Evolutionary conservation across 2,888 invertebrate genomes (phyloP).

Genomic region (Thymelicus acteon): DNA sequence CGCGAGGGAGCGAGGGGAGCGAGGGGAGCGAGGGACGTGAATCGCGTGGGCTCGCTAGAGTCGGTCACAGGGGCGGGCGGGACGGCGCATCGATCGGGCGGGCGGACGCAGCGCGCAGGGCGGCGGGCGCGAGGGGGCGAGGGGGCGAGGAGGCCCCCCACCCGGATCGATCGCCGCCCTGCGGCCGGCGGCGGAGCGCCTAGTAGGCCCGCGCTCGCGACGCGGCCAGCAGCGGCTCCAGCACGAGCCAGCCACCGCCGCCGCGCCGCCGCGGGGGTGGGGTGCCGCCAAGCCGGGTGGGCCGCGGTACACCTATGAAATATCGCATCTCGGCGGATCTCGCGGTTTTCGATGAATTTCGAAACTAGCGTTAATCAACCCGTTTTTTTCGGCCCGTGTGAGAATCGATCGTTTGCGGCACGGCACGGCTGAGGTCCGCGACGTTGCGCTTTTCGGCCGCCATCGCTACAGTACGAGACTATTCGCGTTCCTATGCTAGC

Average conservation of each 20-base stretch:
- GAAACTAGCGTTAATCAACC: constrained; percentile 26
- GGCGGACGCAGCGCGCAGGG: constrained; percentile 21
- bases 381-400: constrained; percentile 21
- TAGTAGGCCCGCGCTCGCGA: constrained; percentile 50
- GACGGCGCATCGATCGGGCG: constrained; percentile 28
- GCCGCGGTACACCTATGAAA: constrained; percentile 40
- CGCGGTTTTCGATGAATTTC: constrained; percentile 17
- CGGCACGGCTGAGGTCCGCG: neutral
- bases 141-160: constrained; percentile 46
- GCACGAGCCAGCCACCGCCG: constrained; percentile 62
- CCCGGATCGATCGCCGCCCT: constrained; percentile 64
- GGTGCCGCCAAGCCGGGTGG: constrained; percentile 51
- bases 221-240: constrained; percentile 47
- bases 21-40: constrained; percentile 43
- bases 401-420: constrained; percentile 11
- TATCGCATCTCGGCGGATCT: constrained; percentile 19
- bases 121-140: constrained; percentile 59
- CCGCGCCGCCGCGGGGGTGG: constrained; percentile 46
- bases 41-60: constrained; percentile 39
- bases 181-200: constrained; percentile 71
- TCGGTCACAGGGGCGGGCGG: constrained; percentile 31
- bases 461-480: neutral
- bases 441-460: constrained; percentile 12
- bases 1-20: constrained; percentile 44
- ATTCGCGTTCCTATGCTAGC: constrained; percentile 7